These are phyloP conservation scores for Coracias cyanogaster DNA, from an alignment of 2,797 vertebrate genomes.

Conservation along the genomic window DNA sequence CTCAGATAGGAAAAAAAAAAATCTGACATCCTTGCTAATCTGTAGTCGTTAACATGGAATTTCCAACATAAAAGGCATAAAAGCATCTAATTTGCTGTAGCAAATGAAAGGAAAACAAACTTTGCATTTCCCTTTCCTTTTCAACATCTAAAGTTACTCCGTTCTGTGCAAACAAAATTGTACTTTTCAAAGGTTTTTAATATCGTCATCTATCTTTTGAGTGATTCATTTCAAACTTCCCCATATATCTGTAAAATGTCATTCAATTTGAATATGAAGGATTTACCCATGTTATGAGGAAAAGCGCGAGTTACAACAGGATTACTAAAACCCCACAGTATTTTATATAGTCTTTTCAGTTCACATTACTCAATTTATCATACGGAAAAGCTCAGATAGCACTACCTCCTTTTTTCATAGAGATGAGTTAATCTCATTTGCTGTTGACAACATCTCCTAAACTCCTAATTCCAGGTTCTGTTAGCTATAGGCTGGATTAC, in stretches of 20 bases:
- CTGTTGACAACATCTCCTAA: background rate
- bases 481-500: background rate
- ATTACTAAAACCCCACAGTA: background rate
- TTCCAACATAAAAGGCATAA: conserved; percentile 80
- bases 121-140: conserved; percentile 69
- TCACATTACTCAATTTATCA: background rate
- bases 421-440: background rate
- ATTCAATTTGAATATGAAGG: conserved; percentile 37
- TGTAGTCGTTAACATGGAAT: conserved; percentile 79
- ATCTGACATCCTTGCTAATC: conserved; percentile 77
- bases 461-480: background rate
- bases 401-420: background rate
- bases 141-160: conserved; percentile 65
- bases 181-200: conserved; percentile 57
- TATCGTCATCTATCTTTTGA: conserved; percentile 43
- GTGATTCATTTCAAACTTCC: conserved; percentile 45
- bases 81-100: conserved; percentile 78
- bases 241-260: conserved; percentile 30
- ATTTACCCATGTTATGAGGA: background rate
- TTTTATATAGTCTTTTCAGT: background rate
- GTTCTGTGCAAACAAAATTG: conserved; percentile 50
- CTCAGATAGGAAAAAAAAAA: conserved; percentile 80
- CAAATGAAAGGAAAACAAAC: conserved; percentile 80
- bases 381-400: background rate
- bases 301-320: background rate